Evolutionary conservation across 2,113 vertebrate species (phyloP).

Genomic region (Meriones unguiculatus): DNA sequence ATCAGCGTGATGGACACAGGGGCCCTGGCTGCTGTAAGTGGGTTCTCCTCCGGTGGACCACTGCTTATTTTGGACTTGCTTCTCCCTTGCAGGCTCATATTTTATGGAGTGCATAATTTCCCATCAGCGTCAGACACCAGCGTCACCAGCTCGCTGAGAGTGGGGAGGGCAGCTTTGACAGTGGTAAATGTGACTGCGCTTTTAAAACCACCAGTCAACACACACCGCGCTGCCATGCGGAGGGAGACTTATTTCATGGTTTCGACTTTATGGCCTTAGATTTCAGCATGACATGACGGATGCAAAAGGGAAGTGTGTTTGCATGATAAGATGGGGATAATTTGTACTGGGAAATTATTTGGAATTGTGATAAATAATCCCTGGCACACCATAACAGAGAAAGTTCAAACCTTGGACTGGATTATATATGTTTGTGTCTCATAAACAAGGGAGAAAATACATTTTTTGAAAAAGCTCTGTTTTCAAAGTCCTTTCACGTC

Average conservation of each 20-base stretch:
- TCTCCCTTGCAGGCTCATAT: constrained; percentile 73
- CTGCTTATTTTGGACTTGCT: constrained; percentile 68
- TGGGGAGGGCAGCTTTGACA: constrained; percentile 66
- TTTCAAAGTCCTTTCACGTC: constrained; percentile 67
- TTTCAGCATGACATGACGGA: constrained; percentile 63
- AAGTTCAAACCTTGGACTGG: constrained; percentile 69
- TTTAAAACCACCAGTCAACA: constrained; percentile 63
- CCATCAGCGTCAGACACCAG: constrained; percentile 78
- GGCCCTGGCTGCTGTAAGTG: constrained; percentile 74
- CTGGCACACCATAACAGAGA: constrained; percentile 79
- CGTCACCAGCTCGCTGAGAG: constrained; percentile 57
- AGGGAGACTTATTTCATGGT: constrained; percentile 64
- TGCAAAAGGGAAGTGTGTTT: constrained; percentile 62
- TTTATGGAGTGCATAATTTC: constrained; percentile 66
- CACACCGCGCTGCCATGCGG: constrained; percentile 60
- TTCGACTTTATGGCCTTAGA: constrained; percentile 24
- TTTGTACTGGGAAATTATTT: constrained; percentile 80
- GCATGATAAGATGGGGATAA: constrained; percentile 75
- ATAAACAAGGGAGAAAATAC: constrained; percentile 81
- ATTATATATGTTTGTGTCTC: constrained; percentile 75
- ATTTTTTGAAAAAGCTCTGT: constrained; percentile 71
- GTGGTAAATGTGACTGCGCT: constrained; percentile 65
- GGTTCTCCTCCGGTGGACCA: constrained; percentile 60
- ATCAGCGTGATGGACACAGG: constrained; percentile 70
- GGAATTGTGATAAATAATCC: constrained; percentile 80